Evolutionary conservation across 2,113 vertebrate species (phyloP).

Genomic region (Sakesphorus luctuosus): DNA sequence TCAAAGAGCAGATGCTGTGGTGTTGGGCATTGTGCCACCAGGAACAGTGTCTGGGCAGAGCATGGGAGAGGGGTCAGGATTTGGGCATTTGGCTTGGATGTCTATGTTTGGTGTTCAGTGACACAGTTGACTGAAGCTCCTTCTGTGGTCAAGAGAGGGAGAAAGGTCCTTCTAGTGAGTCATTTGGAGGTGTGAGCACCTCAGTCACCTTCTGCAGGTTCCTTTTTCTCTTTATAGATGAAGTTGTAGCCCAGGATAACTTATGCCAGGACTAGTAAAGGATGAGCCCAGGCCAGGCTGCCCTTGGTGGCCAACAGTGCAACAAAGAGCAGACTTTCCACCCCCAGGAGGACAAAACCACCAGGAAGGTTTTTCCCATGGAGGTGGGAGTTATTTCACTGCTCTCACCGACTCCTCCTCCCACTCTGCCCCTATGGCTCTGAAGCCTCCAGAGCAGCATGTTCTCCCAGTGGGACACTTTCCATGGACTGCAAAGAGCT

Average conservation of each 20-base stretch:
- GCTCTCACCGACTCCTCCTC: not conserved
- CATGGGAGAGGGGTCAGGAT: not conserved
- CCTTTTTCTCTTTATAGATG: not conserved
- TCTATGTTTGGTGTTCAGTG: not conserved
- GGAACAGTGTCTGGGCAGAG: not conserved
- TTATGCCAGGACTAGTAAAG: not conserved
- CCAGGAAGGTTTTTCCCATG: not conserved
- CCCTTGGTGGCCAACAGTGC: accelerated
- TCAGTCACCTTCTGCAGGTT: not conserved
- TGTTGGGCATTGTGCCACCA: not conserved
- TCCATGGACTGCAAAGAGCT: not conserved
- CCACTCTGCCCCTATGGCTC: not conserved
- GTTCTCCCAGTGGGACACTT: not conserved
- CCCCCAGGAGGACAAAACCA: not conserved
- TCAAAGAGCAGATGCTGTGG: not conserved
- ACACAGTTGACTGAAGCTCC: not conserved
- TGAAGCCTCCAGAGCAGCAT: not conserved
- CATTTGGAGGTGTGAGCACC: not conserved
- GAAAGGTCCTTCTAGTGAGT: not conserved
- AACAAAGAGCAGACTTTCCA: not conserved
- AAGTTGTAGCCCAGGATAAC: not conserved
- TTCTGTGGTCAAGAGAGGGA: not conserved
- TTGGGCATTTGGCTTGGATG: not conserved
- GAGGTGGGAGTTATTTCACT: not conserved
- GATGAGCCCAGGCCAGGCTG: not conserved